Conservation (phyloP, 1,140 invertebrate genomes). For the Nephotettix cincticeps region DNA sequence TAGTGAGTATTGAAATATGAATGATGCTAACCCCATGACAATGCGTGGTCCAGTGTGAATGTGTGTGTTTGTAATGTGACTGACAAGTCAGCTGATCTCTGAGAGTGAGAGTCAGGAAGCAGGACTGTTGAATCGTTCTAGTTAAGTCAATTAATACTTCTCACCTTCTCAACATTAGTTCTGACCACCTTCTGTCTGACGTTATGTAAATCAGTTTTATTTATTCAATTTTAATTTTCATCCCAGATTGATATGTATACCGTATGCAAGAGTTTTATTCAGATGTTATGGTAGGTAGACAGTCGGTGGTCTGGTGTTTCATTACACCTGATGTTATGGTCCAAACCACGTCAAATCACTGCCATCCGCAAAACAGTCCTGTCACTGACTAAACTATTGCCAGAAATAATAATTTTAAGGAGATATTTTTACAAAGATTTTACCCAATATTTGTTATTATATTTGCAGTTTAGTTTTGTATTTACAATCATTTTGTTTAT, state of each 20-base stretch:
- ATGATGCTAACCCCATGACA: too few relatives aligned
- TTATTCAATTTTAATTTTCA: too few relatives aligned
- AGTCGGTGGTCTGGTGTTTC: too few relatives aligned
- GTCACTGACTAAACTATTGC: background rate
- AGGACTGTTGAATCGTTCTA: background rate
- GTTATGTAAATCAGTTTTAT: too few relatives aligned
- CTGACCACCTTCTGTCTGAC: too few relatives aligned
- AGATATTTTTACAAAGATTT: slow-evolving; percentile 13
- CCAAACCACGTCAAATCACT: background rate
- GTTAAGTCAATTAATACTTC: background rate
- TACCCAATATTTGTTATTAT: slow-evolving; percentile 4
- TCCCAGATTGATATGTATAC: too few relatives aligned
- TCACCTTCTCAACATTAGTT: too few relatives aligned
- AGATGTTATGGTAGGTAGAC: too few relatives aligned
- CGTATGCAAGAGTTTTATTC: too few relatives aligned
- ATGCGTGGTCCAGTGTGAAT: slow-evolving; percentile 18
- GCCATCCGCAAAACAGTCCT: background rate
- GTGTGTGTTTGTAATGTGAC: background rate
- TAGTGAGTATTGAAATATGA: too few relatives aligned
- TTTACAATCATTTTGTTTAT: too few relatives aligned
- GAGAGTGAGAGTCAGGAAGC: background rate
- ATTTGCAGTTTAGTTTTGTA: background rate
- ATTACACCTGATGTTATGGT: too few relatives aligned
- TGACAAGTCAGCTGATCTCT: background rate
- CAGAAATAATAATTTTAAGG: slow-evolving; percentile 4